These are phyloP conservation scores for Phoxinus dragarum DNA, from an alignment of 2,797 vertebrate species.

Conservation along the genomic window DNA sequence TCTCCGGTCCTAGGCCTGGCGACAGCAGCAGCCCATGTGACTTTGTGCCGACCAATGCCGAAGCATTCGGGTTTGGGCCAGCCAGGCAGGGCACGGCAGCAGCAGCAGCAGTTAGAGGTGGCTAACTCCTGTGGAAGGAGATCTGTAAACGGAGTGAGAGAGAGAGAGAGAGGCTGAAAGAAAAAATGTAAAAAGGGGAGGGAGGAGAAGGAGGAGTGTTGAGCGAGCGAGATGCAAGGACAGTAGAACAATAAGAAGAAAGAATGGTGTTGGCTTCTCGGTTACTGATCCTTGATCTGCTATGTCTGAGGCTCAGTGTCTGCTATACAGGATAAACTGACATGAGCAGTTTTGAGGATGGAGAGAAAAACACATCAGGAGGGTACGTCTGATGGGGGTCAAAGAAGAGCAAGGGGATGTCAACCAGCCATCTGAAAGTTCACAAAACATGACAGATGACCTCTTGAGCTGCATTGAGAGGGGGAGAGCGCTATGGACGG, in stretches of 20 bases:
- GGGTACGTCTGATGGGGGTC: conserved; percentile 56
- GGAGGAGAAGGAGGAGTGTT: conserved; percentile 9
- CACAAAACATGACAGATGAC: conserved; percentile 75
- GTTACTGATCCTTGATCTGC: conserved; percentile 47
- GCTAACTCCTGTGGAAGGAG: conserved; percentile 67
- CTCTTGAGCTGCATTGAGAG: conserved; percentile 71
- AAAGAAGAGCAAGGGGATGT: conserved; percentile 71
- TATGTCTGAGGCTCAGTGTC: conserved; percentile 40
- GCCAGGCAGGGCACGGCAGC: conserved; percentile 64
- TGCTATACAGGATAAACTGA: conserved; percentile 26
- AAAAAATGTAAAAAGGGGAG: conserved; percentile 29
- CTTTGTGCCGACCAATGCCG: conserved; percentile 74
- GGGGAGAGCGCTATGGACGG: conserved; percentile 71
- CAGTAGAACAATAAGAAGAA: conserved; percentile 52
- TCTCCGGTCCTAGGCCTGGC: conserved; percentile 69
- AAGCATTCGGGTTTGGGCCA: conserved; percentile 64
- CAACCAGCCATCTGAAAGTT: conserved; percentile 70
- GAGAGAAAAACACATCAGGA: conserved; percentile 65
- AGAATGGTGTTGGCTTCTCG: conserved; percentile 46
- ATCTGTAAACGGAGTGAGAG: conserved; percentile 14
- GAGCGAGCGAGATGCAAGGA: conserved; percentile 46
- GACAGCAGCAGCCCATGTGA: conserved; percentile 78
- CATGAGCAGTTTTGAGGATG: conserved; percentile 49
- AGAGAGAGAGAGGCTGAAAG: conserved; percentile 48
- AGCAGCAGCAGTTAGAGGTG: conserved; percentile 66